phyloP scores from a whole-genome alignment of 2,888 invertebrate genomes.

The Euspilapteryx auroguttella region DNA sequence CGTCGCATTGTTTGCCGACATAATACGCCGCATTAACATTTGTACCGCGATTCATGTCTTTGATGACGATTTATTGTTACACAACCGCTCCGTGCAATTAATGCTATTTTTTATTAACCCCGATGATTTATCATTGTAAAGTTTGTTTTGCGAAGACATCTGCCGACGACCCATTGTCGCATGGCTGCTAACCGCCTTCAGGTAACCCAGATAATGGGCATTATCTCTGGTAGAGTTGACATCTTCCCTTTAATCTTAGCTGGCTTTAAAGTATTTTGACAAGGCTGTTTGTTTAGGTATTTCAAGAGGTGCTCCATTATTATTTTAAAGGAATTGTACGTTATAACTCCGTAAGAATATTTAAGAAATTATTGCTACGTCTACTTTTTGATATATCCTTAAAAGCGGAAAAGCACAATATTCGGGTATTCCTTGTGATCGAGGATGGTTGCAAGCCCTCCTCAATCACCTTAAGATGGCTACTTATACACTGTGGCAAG shows the following conservation, averaged over 20 bases:
- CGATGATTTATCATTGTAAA: constrained; percentile 45
- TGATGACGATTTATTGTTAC: constrained; percentile 55
- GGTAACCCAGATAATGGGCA: constrained; percentile 50
- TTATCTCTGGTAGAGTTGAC: constrained; percentile 53
- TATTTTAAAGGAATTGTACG: no score
- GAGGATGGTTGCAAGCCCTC: no score
- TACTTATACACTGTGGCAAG: no score
- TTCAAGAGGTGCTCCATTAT: constrained; percentile 24
- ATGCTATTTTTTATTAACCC: constrained; percentile 21
- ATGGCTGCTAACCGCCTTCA: constrained; percentile 39
- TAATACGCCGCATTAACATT: constrained; percentile 55
- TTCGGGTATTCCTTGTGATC: no score
- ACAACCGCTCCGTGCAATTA: constrained; percentile 25
- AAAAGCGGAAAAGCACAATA: no score
- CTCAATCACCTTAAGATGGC: no score
- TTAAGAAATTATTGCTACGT: no score
- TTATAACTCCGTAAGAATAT: no score
- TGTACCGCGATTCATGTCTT: constrained; percentile 50
- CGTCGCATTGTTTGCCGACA: constrained; percentile 48
- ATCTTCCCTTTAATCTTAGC: constrained; percentile 41
- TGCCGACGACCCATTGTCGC: constrained; percentile 29
- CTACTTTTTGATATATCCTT: no score
- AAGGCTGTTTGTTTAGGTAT: constrained; percentile 40
- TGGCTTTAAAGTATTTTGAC: constrained; percentile 41
- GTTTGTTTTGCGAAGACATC: constrained; percentile 57